phyloP scores from a whole-genome alignment of 2,797 vertebrate species.

The Coregonus ussuriensis region DNA sequence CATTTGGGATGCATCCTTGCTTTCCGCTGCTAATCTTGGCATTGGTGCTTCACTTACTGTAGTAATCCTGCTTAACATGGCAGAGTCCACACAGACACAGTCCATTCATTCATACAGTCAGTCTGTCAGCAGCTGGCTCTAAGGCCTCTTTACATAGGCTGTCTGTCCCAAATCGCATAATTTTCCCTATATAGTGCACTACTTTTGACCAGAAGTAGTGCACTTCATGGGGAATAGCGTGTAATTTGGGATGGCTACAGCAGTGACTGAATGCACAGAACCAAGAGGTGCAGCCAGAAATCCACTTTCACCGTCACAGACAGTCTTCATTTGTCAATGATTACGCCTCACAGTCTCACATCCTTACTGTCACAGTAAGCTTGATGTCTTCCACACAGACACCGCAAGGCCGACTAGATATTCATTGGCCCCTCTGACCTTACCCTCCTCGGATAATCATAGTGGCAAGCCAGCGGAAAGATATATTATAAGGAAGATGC shows the following conservation, averaged over 20 bases:
- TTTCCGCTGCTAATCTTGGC: constrained; percentile 46
- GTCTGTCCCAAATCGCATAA: background rate
- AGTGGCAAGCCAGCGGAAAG: constrained; percentile 20
- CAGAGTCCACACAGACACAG: constrained; percentile 6
- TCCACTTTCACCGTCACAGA: constrained; percentile 15
- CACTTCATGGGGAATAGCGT: background rate
- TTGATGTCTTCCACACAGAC: constrained; percentile 14
- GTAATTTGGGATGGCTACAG: background rate
- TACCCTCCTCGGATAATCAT: constrained; percentile 43
- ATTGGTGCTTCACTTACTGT: constrained; percentile 21
- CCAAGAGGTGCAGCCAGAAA: constrained; percentile 21
- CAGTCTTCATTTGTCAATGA: constrained; percentile 15
- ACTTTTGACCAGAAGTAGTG: background rate
- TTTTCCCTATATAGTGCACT: background rate
- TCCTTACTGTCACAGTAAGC: constrained; percentile 23
- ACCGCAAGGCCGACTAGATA: constrained; percentile 20
- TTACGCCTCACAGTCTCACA: constrained; percentile 15
- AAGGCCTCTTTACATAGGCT: constrained; percentile 27
- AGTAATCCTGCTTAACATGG: constrained; percentile 24
- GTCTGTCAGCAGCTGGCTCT: constrained; percentile 32
- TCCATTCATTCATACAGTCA: constrained; percentile 25
- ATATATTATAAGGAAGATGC: constrained; percentile 21
- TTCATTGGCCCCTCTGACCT: constrained; percentile 33
- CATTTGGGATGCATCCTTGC: background rate
- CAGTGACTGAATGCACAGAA: constrained; percentile 14